These are phyloP conservation scores for Chymomyza fuscimana DNA, from an alignment of 2,888 invertebrate species.

Conservation along the genomic window DNA sequence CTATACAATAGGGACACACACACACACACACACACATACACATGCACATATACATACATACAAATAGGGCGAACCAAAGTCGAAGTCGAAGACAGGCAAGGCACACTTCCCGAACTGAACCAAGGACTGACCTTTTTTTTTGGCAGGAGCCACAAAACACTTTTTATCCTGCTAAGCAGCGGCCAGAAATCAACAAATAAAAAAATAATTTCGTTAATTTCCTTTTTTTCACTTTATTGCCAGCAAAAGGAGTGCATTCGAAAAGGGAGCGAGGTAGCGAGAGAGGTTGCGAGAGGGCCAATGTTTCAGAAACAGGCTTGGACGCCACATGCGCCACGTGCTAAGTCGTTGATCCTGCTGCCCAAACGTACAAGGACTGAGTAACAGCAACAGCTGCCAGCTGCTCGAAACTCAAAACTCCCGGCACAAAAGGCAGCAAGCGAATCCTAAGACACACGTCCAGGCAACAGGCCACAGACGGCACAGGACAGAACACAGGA, in stretches of 20 bases:
- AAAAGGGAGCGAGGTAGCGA: neutral
- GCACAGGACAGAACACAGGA: constrained; percentile 30
- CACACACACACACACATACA: too few species aligned
- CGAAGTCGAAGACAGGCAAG: constrained; percentile 13
- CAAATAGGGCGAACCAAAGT: neutral
- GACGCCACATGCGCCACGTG: constrained; percentile 70
- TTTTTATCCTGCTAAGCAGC: constrained; percentile 6
- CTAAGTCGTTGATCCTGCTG: constrained; percentile 72
- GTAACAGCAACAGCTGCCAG: constrained; percentile 45
- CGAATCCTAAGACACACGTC: constrained; percentile 2
- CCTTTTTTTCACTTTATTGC: constrained; percentile 21
- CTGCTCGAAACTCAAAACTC: constrained; percentile 23
- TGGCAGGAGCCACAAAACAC: constrained; percentile 55
- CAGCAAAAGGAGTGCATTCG: neutral
- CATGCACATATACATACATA: neutral
- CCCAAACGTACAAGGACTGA: constrained; percentile 29
- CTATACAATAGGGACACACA: constrained; percentile 32
- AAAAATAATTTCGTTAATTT: constrained; percentile 21
- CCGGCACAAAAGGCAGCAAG: constrained; percentile 12
- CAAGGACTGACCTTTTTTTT: constrained; percentile 63
- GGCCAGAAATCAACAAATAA: constrained; percentile 10
- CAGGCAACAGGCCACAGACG: constrained; percentile 4
- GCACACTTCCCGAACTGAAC: constrained; percentile 59
- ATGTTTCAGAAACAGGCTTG: constrained; percentile 17
- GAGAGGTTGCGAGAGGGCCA: neutral